A percentile compares a stretch with the other conserved stretches of the same genome.
Evolutionary conservation across 2,113 vertebrate species (phyloP).

Genomic region (Cheirogaleus medius): DNA sequence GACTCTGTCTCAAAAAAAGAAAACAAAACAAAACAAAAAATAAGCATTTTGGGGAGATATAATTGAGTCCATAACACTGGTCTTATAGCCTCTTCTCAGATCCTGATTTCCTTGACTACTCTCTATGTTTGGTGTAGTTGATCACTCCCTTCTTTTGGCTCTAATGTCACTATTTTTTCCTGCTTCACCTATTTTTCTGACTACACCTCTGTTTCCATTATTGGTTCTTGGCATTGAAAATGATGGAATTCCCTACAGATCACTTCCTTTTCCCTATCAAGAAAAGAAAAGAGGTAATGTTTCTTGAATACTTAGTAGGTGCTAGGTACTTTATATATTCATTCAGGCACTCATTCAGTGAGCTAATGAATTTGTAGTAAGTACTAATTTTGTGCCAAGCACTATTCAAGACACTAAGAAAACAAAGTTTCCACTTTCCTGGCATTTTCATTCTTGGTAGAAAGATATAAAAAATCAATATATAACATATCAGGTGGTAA

Average conservation of each 20-base stretch:
- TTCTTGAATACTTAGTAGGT: neutral
- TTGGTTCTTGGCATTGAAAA: neutral
- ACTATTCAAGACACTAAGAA: neutral
- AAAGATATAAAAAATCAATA: neutral
- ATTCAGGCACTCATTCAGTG: neutral
- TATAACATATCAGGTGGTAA: neutral
- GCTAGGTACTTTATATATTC: neutral
- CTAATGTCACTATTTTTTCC: neutral
- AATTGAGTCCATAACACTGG: neutral
- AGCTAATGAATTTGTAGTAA: neutral
- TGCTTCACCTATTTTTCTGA: neutral
- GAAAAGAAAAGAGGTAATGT: neutral
- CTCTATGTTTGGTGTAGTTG: neutral
- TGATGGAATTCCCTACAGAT: neutral
- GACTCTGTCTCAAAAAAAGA: too few species aligned
- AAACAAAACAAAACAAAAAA: too few species aligned
- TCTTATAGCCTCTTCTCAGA: neutral
- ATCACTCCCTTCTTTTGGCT: neutral
- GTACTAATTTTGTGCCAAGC: neutral
- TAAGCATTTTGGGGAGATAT: too few species aligned
- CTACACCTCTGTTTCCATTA: neutral
- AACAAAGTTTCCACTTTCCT: neutral
- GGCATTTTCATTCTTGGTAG: neutral
- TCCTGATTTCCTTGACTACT: neutral
- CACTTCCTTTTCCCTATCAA: neutral